Base-by-base conservation (phyloP, 2,888 invertebrate genomes). In the Zeuzera pyrina region DNA sequence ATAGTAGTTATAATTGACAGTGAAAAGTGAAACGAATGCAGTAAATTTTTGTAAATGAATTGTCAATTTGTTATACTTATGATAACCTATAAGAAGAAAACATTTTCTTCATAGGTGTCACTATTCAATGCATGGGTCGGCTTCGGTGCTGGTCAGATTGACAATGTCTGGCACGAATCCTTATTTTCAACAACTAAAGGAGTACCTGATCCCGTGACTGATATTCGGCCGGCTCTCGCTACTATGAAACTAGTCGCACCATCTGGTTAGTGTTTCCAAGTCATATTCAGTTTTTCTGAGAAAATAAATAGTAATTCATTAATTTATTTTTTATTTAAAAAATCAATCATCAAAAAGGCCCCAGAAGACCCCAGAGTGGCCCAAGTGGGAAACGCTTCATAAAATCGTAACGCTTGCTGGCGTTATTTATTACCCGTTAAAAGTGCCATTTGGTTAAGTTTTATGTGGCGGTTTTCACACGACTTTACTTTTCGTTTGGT, bases 201-300 rank as follows among this genome's bases (percentile, higher is more conserved):
- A 1, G 39, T 42, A 1, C 38, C 61, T 1, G 81, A 81, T 38
- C 74, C 73, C 1, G 49, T 53, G 12, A 76, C 76, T 0, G 78
- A 67, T 14, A 73, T 81, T 32, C 70, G 69, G 2, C 81, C 78
- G 0, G 71, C 78, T 1, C 57, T 81, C 2, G 60, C 56, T 26
- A 70, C 74, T 1, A 34, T 74, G 36, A 69, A 54, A 16, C 34
- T 56, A 11, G 43, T 52, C n/a, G 43, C 49, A 7, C 52, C 61
- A 2, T 19, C 26, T 14, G 45, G 64, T 62, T 1, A 52, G 11
- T 10, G 11, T 16, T 25, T 35, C 5, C 13, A 15, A 25, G 23
- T 8, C 33, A 1, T 10, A n/a, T n/a, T n/a, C n/a, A n/a, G n/a
- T n/a, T 1, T 19, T 19, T 7, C 19, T 19, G 6, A 1, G 19